A percentile compares a stretch with the other conserved stretches of the same genome.
Conservation (phyloP, 2,113 vertebrate genomes). For the Amphiprion percula region DNA sequence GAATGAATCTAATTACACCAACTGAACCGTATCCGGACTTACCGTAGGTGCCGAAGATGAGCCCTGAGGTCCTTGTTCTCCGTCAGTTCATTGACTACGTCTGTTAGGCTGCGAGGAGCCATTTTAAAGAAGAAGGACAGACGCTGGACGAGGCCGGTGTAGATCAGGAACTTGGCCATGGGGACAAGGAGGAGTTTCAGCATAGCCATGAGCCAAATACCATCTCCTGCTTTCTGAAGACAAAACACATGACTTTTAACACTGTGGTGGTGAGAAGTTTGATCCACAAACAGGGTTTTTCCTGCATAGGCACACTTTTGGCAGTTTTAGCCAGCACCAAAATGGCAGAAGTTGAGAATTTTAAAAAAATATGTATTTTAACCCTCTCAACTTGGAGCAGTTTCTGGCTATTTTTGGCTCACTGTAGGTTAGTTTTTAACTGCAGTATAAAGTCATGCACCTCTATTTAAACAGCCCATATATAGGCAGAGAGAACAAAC, state of each 20-base stretch:
- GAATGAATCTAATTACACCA: accelerated
- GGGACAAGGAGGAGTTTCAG: slow-evolving; percentile 85
- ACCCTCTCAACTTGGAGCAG: too few relatives aligned
- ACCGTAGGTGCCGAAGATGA: slow-evolving; percentile 91
- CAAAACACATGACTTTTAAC: neutral
- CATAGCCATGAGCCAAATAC: slow-evolving; percentile 42
- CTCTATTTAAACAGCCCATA: too few relatives aligned
- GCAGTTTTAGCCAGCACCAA: too few relatives aligned
- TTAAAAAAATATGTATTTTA: too few relatives aligned
- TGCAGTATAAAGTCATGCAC: too few relatives aligned
- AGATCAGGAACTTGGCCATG: slow-evolving; percentile 79
- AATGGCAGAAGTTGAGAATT: too few relatives aligned
- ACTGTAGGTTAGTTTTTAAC: too few relatives aligned
- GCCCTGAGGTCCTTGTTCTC: slow-evolving; percentile 88
- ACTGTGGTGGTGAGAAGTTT: too few relatives aligned
- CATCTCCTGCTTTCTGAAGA: slow-evolving; percentile 66
- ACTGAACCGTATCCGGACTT: neutral
- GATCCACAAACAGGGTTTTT: too few relatives aligned
- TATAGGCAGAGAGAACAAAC: too few relatives aligned
- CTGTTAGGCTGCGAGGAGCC: slow-evolving; percentile 83
- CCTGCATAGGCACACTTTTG: too few relatives aligned
- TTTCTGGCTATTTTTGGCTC: too few relatives aligned
- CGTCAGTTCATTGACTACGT: slow-evolving; percentile 86
- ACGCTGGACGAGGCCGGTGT: slow-evolving; percentile 76
- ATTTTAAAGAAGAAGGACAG: slow-evolving; percentile 86